Percentiles rank a stretch among this genome's conserved stretches.
These are phyloP conservation scores for Sussaba pulchella DNA, from an alignment of 2,888 invertebrate species.

Conservation along the genomic window DNA sequence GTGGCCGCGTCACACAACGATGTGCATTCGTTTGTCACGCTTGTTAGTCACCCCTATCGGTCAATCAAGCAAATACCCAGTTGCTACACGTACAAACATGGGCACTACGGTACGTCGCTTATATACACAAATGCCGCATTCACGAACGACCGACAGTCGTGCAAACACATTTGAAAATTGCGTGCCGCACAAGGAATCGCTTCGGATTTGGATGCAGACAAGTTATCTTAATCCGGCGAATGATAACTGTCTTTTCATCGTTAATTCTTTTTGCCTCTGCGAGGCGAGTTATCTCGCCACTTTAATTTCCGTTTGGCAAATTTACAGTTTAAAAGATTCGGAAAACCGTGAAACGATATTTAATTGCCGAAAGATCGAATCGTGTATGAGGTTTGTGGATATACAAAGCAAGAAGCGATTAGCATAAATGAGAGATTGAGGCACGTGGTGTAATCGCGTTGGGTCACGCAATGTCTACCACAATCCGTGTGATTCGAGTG, in stretches of 20 bases:
- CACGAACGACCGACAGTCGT: conserved; percentile 39
- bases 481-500: conserved; percentile 64
- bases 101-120: conserved; percentile 5
- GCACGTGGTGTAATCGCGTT: conserved; percentile 68
- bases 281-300: background rate
- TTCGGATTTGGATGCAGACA: conserved; percentile 1
- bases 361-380: conserved; percentile 45
- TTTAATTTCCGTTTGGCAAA: background rate
- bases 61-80: conserved; percentile 75
- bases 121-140: conserved; percentile 30
- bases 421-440: conserved; percentile 60
- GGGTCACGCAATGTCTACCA: conserved; percentile 69
- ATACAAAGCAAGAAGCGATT: conserved; percentile 35
- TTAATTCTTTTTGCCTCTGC: too few species aligned
- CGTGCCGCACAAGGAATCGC: conserved; percentile 37
- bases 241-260: conserved; percentile 17
- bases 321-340: conserved; percentile 7
- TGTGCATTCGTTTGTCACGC: conserved; percentile 80
- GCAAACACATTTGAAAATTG: conserved; percentile 69
- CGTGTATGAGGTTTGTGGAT: conserved; percentile 15
- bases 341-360: conserved; percentile 25
- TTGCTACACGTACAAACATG: conserved; percentile 53
- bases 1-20: conserved; percentile 70
- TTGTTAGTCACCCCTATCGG: conserved; percentile 75
- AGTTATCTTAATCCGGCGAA: conserved; percentile 47